phyloP scores from a whole-genome alignment of 2,888 invertebrate species.

The Philonicus albiceps region DNA sequence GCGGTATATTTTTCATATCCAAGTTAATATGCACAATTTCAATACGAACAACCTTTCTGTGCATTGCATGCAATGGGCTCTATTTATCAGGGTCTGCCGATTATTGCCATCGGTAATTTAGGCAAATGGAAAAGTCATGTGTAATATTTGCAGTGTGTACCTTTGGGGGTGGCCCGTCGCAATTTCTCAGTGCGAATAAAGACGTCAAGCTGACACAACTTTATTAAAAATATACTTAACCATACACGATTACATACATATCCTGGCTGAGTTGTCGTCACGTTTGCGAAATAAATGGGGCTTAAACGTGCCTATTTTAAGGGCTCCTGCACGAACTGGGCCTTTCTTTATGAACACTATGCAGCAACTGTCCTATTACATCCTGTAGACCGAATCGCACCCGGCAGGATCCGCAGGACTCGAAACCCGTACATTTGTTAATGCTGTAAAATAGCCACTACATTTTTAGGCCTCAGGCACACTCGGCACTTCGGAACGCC shows the following conservation, averaged over 20 bases:
- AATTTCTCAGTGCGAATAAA: conserved; percentile 1
- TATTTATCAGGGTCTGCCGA: background rate
- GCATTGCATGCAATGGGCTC: background rate
- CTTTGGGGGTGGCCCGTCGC: background rate
- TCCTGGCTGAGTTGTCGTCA: conserved; percentile 22
- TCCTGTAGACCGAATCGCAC: background rate
- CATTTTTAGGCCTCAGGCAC: conserved; percentile 14
- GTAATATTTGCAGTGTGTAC: background rate
- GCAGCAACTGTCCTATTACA: background rate
- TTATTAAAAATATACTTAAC: conserved; percentile 36
- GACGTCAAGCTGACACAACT: conserved; percentile 33
- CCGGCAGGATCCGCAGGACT: background rate
- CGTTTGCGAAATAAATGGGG: conserved; percentile 39
- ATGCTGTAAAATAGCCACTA: conserved; percentile 26
- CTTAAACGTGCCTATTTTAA: conserved; percentile 39
- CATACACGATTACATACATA: conserved; percentile 5
- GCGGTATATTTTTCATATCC: background rate
- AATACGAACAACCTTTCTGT: background rate
- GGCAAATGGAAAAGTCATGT: conserved; percentile 3
- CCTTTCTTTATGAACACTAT: conserved; percentile 16
- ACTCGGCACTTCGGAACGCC: background rate
- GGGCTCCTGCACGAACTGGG: background rate
- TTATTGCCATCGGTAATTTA: background rate
- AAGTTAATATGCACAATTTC: background rate
- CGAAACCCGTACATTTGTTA: conserved; percentile 33